These are phyloP conservation scores for Heteromormyrus szaboi DNA, from an alignment of 2,797 vertebrate species.

Conservation along the genomic window DNA sequence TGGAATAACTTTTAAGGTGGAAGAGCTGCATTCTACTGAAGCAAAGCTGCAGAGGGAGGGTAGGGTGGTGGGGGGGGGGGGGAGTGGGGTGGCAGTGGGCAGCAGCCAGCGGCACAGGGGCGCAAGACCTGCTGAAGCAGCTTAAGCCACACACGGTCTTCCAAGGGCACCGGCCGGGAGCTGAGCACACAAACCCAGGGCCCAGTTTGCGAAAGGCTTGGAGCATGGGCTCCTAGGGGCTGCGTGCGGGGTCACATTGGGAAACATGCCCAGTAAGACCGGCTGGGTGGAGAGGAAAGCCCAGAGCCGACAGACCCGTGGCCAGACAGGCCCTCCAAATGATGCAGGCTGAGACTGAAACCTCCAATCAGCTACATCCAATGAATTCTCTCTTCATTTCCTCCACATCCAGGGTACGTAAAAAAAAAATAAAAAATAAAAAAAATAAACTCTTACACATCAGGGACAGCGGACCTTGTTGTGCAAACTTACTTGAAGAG, in stretches of 20 bases:
- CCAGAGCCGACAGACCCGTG: neutral
- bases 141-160: neutral
- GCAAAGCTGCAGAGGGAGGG: neutral
- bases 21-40: neutral
- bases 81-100: neutral
- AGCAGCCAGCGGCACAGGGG: neutral
- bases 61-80: neutral
- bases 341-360: neutral
- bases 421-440: neutral
- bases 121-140: slow-evolving; percentile 8
- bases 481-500: neutral
- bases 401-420: neutral
- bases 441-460: neutral
- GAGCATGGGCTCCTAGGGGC: neutral
- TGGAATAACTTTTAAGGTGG: neutral
- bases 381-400: neutral
- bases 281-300: neutral
- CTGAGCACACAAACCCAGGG: neutral
- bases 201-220: neutral
- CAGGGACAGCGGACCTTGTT: neutral
- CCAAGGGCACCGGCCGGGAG: neutral
- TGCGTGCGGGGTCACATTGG: neutral
- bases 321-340: slow-evolving; percentile 12
- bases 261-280: neutral
- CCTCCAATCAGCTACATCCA: neutral